Percentiles rank a stretch among this genome's conserved stretches.
These are phyloP conservation scores for Dendrocincla fuliginosa DNA, from an alignment of 2,797 vertebrate genomes.

Conservation along the genomic window DNA sequence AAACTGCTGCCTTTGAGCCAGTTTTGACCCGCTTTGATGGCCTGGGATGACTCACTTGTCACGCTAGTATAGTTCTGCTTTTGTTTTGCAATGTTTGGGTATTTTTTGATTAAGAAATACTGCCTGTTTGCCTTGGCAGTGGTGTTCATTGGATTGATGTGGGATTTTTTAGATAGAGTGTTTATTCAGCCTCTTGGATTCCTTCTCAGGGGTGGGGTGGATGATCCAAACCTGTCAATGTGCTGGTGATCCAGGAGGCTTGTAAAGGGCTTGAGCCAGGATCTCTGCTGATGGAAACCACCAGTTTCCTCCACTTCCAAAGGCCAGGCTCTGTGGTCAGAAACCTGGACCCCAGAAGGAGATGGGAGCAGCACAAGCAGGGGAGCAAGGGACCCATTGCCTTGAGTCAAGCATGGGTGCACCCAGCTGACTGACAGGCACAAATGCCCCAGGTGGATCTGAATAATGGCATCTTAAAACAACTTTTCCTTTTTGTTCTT, in stretches of 20 bases:
- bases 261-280: not conserved
- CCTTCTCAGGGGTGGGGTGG: constrained; percentile 17
- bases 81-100: constrained; percentile 53
- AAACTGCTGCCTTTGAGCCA: not conserved
- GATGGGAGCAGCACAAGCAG: not conserved
- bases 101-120: constrained; percentile 49
- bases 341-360: not conserved
- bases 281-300: not conserved
- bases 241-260: not conserved
- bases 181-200: constrained; percentile 47
- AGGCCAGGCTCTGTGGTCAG: not conserved
- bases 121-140: constrained; percentile 55
- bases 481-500: not conserved
- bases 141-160: not conserved
- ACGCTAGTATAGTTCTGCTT: not conserved
- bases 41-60: constrained; percentile 15
- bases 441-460: not conserved
- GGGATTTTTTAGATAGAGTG: not conserved
- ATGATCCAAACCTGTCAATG: not conserved
- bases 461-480: not conserved
- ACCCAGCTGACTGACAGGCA: not conserved
- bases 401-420: not conserved
- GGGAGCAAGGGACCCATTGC: not conserved
- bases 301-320: not conserved
- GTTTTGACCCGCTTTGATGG: not conserved